Conservation (phyloP, 2,113 vertebrate genomes). For the Heteronetta atricapilla region DNA sequence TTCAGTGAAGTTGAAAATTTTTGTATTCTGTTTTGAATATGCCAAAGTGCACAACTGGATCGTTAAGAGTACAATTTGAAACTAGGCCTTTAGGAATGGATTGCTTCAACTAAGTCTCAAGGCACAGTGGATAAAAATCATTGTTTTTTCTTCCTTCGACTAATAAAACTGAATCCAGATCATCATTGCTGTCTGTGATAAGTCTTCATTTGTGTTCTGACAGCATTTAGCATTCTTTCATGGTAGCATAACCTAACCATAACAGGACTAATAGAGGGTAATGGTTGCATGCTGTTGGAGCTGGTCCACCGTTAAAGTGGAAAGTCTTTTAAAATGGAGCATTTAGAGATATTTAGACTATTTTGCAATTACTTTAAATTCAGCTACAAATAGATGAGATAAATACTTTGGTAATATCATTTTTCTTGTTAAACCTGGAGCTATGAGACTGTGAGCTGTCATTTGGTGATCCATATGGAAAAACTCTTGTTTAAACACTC, state of each 20-base stretch:
- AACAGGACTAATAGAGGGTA: not conserved
- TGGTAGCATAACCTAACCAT: not conserved
- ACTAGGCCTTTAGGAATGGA: not conserved
- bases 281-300: not conserved
- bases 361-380: constrained; percentile 20
- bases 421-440: not conserved
- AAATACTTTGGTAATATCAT: not conserved
- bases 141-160: not conserved
- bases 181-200: not conserved
- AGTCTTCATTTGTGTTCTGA: not conserved
- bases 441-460: not conserved
- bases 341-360: not conserved
- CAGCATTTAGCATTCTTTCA: not conserved
- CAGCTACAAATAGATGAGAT: not conserved
- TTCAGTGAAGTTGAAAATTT: not conserved
- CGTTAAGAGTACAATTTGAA: not conserved
- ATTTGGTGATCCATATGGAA: not conserved
- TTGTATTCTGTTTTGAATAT: not conserved
- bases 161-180: not conserved
- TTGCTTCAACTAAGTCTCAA: not conserved
- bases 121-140: not conserved
- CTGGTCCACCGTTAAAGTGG: not conserved
- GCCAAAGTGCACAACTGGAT: not conserved
- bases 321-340: not conserved
- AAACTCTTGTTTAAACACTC: not conserved